Base-by-base conservation (phyloP, 2,797 vertebrate species). In the Telmatherina bonti region DNA sequence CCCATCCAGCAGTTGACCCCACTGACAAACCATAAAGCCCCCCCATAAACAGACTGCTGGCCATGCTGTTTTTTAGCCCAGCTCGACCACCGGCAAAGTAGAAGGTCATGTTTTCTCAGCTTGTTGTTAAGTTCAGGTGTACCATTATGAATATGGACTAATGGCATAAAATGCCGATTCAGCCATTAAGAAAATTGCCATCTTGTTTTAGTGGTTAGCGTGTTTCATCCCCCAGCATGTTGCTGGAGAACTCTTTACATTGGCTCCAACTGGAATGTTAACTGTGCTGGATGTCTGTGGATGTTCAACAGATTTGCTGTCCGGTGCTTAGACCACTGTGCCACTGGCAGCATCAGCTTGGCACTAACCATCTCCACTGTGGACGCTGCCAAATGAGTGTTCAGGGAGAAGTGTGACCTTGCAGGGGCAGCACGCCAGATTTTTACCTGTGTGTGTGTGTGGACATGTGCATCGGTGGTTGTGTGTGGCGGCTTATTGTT, bases 1-100 rank as follows among this genome's bases (percentile, higher is more conserved):
- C 78, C 79, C 62, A 83, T 87, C 77, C 83, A 76, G 82, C 72
- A 84, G 79, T 73, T 83, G 83, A 91, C 86, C 87, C 62, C 62
- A 33, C 27, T 80, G 84, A 89, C 78, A 85, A 74, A 41, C 76
- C 66, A 84, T 89, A 88, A 92, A 90, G 84, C 81, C 81, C 75
- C 72, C 72, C 45, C 73, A 89, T 91, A 93, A 92, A 91, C 77
- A 89, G 69, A 89, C 83, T 89, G 90, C 89, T 87, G 82, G 77
- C 74, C 11, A 3, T 7, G 89, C 88, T 82, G 71, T 89, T 91
- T 89, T 91, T 89, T 55, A 78, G 59, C 41, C 38, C 12, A 22
- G 52, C 38, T 49, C 16, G 51, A 77, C 74, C 76, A 49, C 18
- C 20, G 3, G 43, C 65, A 58, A 80, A 80, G 67, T 66, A 65